These are phyloP conservation scores for Ericerus pela DNA, from an alignment of 1,140 invertebrate genomes.

Conservation along the genomic window DNA sequence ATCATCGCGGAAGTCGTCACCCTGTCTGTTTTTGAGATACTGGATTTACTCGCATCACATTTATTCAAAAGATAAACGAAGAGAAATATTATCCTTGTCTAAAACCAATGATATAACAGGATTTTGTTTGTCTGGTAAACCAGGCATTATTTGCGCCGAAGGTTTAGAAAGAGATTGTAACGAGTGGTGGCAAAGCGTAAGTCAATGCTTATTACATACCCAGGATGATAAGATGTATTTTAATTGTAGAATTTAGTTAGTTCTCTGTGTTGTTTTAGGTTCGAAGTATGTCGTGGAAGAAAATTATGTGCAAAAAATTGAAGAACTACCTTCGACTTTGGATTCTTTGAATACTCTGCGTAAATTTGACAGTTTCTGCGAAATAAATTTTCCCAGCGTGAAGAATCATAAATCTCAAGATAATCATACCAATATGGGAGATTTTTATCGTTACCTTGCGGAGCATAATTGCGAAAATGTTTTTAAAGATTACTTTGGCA, in stretches of 20 bases:
- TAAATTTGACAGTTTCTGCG: conserved; percentile 52
- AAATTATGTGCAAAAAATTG: conserved; percentile 36
- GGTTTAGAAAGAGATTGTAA: conserved; percentile 46
- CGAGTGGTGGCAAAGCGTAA: conserved; percentile 53
- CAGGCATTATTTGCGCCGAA: conserved; percentile 65
- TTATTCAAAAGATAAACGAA: conserved; percentile 68
- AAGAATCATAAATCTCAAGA: conserved; percentile 34
- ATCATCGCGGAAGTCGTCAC: conserved; percentile 16
- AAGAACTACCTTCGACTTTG: conserved; percentile 23
- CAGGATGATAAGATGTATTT: background rate
- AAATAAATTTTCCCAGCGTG: conserved; percentile 47
- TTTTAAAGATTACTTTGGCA: conserved; percentile 63
- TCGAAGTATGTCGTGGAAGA: conserved; percentile 40
- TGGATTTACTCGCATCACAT: conserved; percentile 88
- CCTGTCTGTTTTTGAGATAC: conserved; percentile 41
- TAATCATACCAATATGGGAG: conserved; percentile 56
- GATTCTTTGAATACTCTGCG: conserved; percentile 21
- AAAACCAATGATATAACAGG: conserved; percentile 54
- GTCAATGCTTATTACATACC: conserved; percentile 14
- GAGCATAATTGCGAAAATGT: conserved; percentile 45
- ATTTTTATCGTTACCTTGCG: conserved; percentile 52
- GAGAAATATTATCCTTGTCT: conserved; percentile 54
- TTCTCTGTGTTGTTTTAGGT: conserved; percentile 31
- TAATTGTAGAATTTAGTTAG: background rate
- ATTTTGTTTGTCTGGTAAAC: conserved; percentile 69